phyloP scores from a whole-genome alignment of 2,888 invertebrate species.

The Augiades crinisus region DNA sequence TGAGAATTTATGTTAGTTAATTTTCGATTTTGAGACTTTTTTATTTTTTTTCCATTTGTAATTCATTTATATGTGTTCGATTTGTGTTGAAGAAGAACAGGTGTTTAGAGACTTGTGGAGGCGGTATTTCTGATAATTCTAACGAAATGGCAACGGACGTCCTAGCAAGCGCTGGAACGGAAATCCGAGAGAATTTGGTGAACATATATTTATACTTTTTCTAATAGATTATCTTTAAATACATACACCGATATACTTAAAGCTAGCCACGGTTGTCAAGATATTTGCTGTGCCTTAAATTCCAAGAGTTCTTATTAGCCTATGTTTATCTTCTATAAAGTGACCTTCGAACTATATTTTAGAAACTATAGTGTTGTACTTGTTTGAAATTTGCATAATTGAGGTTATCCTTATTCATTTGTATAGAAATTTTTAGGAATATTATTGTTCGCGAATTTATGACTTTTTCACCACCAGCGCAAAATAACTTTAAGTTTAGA shows the following conservation, averaged over 20 bases:
- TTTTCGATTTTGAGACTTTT: constrained; percentile 1
- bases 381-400: neutral
- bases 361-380: too few species aligned
- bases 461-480: too few species aligned
- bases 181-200: constrained; percentile 75
- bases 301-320: neutral
- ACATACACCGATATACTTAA: too few species aligned
- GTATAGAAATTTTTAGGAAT: too few species aligned
- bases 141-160: constrained; percentile 59
- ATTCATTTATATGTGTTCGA: neutral
- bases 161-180: constrained; percentile 48
- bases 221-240: neutral
- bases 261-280: too few species aligned
- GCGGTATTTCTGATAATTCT: neutral
- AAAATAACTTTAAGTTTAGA: too few species aligned
- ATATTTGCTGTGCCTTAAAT: neutral
- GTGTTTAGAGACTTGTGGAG: constrained; percentile 1
- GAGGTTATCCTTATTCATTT: neutral
- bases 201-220: constrained; percentile 30
- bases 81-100: neutral
- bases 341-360: constrained; percentile 25
- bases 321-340: constrained; percentile 16
- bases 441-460: too few species aligned
- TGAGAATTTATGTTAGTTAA: neutral
- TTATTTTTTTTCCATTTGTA: neutral